Base-by-base conservation (phyloP, 53 echinoderm and acorn worm genomes). In the Paracentrotus lividus region DNA sequence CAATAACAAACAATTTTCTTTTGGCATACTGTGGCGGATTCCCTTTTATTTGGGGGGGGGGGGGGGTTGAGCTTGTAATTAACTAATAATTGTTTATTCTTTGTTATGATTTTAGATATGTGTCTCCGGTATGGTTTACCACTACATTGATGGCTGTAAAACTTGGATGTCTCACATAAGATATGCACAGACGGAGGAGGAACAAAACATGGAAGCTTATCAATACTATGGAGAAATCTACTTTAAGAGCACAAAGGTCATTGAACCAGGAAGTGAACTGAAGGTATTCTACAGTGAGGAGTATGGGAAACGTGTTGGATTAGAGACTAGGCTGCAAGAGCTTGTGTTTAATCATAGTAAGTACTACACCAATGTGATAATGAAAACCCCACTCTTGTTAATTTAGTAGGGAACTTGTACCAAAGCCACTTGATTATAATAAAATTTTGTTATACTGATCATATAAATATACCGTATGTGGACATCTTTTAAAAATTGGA, bases 211-310 rank as follows among this genome's bases (percentile, higher is more conserved):
- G 75, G 90, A 90, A 53, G 90, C 90, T 1, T 90, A 44, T 66
- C 90, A 90, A 23, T 72, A 51, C 51, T 90, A 72, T 24, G 90
- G 90, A 2, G 69, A 90, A 38, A 49, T 90, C 90, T 90, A 51
- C 90, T 90, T 72, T 52, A n/a, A 75, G 47, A 56, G 47, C 38
- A 72, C 90, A 72, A 90, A 90, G 90, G 68, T 69, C 49, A 72
- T 90, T 53, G 54, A 90, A 68, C 75, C 75, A 52, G 90, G 90
- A 69, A 90, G 90, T 33, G 90, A 90, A 53, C 90, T 90, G 1
- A 72, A 44, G 32, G 90, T 90, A 4, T 68, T 72, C 72, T 90
- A 90, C 52, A 49, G 90, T 36, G 31, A 90, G 32, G 90, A 90
- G 31, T 90, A 90, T 16, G 31, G 9, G 42, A 72, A 72, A 21